Percentiles rank a stretch among this genome's conserved stretches.
Evolutionary conservation across 2,888 invertebrate genomes (phyloP).

Genomic region (Lagria hirta): DNA sequence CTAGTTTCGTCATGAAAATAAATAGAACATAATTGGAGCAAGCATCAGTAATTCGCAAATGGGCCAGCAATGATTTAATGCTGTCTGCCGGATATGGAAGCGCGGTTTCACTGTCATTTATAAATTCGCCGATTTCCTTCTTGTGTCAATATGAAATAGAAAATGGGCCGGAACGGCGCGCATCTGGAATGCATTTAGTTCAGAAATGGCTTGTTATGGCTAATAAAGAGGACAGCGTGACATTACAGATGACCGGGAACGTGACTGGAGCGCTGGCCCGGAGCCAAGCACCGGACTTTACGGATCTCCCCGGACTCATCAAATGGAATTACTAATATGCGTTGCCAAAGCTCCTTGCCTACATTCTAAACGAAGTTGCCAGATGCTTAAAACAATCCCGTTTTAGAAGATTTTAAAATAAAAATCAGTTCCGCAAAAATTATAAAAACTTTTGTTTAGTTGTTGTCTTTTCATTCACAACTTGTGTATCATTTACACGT

Average conservation of each 20-base stretch:
- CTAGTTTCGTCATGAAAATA: too few species aligned
- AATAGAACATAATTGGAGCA: slow-evolving; percentile 13
- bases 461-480: too few species aligned
- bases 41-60: slow-evolving; percentile 23
- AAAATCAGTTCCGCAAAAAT: too few species aligned
- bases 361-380: too few species aligned
- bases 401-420: too few species aligned
- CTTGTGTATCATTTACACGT: too few species aligned
- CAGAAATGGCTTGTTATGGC: slow-evolving; percentile 46
- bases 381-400: too few species aligned
- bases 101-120: slow-evolving; percentile 32
- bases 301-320: slow-evolving; percentile 34
- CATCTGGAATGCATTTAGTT: slow-evolving; percentile 46
- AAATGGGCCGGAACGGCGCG: slow-evolving; percentile 33
- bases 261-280: slow-evolving; percentile 41
- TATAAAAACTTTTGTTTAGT: too few species aligned
- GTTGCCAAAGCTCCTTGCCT: slow-evolving; percentile 22
- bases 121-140: slow-evolving; percentile 36
- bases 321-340: slow-evolving; percentile 33
- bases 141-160: slow-evolving; percentile 36
- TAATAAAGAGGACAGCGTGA: slow-evolving; percentile 47
- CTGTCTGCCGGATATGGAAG: slow-evolving; percentile 28
- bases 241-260: slow-evolving; percentile 45
- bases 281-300: slow-evolving; percentile 37
- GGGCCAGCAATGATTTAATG: slow-evolving; percentile 22